Conservation (phyloP, 2,888 invertebrate genomes). For the Cephus pulcher region DNA sequence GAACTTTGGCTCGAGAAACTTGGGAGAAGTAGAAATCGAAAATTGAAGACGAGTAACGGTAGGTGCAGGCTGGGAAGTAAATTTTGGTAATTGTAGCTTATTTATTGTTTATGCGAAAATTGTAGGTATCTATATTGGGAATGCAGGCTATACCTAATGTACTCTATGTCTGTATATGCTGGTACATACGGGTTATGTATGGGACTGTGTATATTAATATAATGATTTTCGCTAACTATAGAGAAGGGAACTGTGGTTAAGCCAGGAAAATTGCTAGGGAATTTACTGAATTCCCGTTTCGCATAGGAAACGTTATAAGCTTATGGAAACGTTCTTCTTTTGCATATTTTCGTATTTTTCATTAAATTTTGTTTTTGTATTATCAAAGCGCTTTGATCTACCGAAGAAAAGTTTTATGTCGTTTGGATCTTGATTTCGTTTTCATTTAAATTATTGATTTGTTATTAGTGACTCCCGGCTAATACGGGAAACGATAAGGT, state of each 20-base stretch:
- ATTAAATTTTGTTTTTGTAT: too few relatives aligned
- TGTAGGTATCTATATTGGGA: background rate
- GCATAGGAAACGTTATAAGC: background rate
- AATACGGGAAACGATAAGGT: too few relatives aligned
- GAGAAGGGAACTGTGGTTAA: background rate
- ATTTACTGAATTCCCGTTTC: background rate
- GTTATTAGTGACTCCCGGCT: too few relatives aligned
- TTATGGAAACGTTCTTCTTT: too few relatives aligned
- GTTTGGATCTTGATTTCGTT: too few relatives aligned
- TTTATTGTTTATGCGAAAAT: background rate
- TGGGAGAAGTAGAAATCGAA: background rate
- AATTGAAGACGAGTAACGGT: background rate
- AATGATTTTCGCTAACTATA: background rate
- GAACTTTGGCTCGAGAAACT: background rate
- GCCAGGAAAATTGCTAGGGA: background rate
- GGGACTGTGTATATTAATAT: background rate
- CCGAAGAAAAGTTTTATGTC: too few relatives aligned
- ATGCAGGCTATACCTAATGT: background rate
- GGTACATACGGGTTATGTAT: background rate
- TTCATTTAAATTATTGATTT: too few relatives aligned
- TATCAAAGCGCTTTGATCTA: too few relatives aligned
- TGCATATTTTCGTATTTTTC: too few relatives aligned
- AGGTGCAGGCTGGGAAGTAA: background rate
- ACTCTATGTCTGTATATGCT: background rate
- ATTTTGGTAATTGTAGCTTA: background rate